Percentiles rank a stretch among this genome's conserved stretches.
These are phyloP conservation scores for Paragorgia papillata DNA, from an alignment of 92 coral and sea anemone genomes.

Conservation along the genomic window DNA sequence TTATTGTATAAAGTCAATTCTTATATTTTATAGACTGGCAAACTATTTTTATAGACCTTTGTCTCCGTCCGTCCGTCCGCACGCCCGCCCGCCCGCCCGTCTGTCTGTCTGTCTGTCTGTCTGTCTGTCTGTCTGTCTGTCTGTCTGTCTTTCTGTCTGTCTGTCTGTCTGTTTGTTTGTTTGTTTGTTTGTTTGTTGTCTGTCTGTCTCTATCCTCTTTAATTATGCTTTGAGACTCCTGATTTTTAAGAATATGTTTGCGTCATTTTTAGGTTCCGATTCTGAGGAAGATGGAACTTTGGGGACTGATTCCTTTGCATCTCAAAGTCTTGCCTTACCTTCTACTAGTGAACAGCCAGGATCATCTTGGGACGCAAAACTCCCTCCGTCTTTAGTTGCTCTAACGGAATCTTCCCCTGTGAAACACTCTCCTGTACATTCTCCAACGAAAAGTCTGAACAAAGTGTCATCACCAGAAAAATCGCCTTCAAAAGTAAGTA, in stretches of 20 bases:
- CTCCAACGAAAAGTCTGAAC: conserved; percentile 31
- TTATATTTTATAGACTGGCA: no score
- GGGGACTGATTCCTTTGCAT: conserved; percentile 34
- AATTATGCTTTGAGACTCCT: background rate
- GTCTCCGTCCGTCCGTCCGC: no score
- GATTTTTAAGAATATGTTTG: background rate
- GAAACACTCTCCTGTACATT: conserved; percentile 60
- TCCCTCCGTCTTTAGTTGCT: conserved; percentile 71
- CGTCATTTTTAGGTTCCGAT: background rate
- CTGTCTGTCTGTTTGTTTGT: background rate
- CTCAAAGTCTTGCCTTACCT: conserved; percentile 12
- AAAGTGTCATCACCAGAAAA: conserved; percentile 52
- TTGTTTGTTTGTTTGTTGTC: background rate
- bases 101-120: no score
- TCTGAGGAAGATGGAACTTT: conserved; percentile 49
- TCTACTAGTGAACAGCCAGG: conserved; percentile 48
- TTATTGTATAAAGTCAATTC: no score
- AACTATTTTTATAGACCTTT: no score
- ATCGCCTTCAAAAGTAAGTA: conserved; percentile 81
- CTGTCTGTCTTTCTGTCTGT: no score
- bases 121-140: no score
- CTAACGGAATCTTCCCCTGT: conserved; percentile 64
- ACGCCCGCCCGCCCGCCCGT: no score
- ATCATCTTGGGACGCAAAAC: conserved; percentile 71
- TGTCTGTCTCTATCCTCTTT: background rate